A percentile compares a stretch with the other conserved stretches of the same genome.
phyloP scores from a whole-genome alignment of 2,888 invertebrate species.

The Sarcophaga rosellei region DNA sequence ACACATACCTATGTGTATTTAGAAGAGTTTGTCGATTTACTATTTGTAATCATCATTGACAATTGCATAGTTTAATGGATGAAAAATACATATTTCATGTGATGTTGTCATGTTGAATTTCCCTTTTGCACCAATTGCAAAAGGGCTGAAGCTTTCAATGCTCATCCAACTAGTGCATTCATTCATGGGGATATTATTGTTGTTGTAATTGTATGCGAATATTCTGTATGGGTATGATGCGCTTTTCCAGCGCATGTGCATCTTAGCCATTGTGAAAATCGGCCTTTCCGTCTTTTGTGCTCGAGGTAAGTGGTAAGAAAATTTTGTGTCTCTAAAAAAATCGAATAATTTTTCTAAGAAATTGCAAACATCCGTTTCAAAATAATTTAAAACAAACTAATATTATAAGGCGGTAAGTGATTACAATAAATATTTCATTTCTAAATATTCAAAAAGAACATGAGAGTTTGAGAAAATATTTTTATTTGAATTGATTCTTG shows the following conservation, averaged over 20 bases:
- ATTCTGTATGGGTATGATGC: conserved; percentile 66
- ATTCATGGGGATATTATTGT: conserved; percentile 24
- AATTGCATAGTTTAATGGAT: conserved; percentile 34
- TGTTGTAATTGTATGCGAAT: conserved; percentile 18
- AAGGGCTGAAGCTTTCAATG: conserved; percentile 62
- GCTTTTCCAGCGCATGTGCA: conserved; percentile 77
- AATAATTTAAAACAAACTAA: conserved; percentile 38
- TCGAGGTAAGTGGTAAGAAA: conserved; percentile 81
- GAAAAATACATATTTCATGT: conserved; percentile 19
- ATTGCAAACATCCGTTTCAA: conserved; percentile 72
- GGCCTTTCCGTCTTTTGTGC: conserved; percentile 81
- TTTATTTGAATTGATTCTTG: conserved; percentile 4
- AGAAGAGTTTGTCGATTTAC: conserved; percentile 43
- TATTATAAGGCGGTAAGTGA: conserved; percentile 58
- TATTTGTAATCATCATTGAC: conserved; percentile 40
- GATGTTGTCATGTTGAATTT: conserved; percentile 30
- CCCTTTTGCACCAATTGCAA: conserved; percentile 63
- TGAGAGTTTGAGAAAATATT: neutral
- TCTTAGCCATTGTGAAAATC: conserved; percentile 76
- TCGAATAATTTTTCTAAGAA: conserved; percentile 73
- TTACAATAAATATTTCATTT: conserved; percentile 57
- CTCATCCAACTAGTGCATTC: conserved; percentile 67
- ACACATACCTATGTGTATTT: neutral
- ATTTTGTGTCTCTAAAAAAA: conserved; percentile 73
- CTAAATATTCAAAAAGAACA: neutral